These are phyloP conservation scores for Drosophila trichaetosa DNA, from an alignment of 2,888 invertebrate species.

Conservation along the genomic window DNA sequence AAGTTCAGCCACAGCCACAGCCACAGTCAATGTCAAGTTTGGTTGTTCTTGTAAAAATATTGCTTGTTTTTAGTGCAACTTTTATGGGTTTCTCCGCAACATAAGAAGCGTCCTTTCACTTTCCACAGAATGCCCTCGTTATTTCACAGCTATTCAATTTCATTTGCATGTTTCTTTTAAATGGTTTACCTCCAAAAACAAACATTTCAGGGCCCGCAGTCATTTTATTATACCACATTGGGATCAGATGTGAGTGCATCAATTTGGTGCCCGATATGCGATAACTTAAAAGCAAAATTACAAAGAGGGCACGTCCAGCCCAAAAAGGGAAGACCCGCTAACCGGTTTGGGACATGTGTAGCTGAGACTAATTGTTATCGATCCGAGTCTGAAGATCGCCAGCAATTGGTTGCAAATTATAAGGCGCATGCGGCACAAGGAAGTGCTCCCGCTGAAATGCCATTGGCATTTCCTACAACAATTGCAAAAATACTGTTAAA, in stretches of 20 bases:
- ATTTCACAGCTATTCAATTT: constrained; percentile 41
- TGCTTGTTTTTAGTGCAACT: constrained; percentile 11
- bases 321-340: constrained; percentile 6
- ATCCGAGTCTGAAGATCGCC: constrained; percentile 25
- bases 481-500: constrained; percentile 45
- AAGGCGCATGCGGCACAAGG: constrained; percentile 51
- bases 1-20: constrained; percentile 12
- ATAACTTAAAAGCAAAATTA: constrained; percentile 62
- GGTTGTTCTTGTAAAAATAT: background rate
- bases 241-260: constrained; percentile 71
- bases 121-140: constrained; percentile 46
- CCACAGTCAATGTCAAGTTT: constrained; percentile 25
- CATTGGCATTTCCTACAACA: constrained; percentile 43
- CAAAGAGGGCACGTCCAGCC: constrained; percentile 61
- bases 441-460: constrained; percentile 47
- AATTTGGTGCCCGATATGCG: constrained; percentile 71
- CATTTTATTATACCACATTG: constrained; percentile 49
- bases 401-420: constrained; percentile 43
- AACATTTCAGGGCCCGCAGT: constrained; percentile 40
- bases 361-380: constrained; percentile 57
- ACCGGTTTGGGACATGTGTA: constrained; percentile 50
- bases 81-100: constrained; percentile 40
- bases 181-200: constrained; percentile 18
- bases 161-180: constrained; percentile 21
- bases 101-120: constrained; percentile 38